phyloP scores from a whole-genome alignment of 2,113 vertebrate genomes.

The Condylura cristata region DNA sequence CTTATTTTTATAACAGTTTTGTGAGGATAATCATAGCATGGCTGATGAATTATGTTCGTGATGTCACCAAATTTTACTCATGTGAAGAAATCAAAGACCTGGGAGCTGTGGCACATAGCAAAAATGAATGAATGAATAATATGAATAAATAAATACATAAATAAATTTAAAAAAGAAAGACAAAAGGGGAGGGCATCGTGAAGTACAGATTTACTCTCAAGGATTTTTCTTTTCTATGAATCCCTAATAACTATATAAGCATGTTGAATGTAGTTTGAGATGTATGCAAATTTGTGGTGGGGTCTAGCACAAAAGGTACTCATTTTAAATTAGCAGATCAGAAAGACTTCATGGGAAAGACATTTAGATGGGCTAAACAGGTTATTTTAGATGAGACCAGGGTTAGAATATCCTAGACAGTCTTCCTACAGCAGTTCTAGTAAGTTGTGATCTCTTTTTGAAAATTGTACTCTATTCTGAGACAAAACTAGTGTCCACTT shows the following conservation, averaged over 20 bases:
- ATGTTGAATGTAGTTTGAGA: background rate
- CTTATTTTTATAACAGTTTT: too few species aligned
- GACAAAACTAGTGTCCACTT: background rate
- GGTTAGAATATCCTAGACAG: background rate
- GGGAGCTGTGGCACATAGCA: background rate
- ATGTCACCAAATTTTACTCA: background rate
- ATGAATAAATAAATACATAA: background rate
- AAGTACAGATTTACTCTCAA: background rate
- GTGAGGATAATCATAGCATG: background rate
- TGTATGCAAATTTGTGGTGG: background rate
- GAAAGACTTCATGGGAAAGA: background rate
- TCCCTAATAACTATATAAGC: background rate
- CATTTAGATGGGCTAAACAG: background rate
- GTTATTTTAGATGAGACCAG: background rate
- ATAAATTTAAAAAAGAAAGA: too few species aligned
- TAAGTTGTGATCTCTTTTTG: background rate
- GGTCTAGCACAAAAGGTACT: background rate
- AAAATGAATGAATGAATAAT: too few species aligned
- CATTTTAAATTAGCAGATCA: background rate
- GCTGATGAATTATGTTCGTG: background rate
- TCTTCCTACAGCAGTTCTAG: background rate
- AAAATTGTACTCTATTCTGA: background rate
- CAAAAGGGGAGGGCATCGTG: background rate
- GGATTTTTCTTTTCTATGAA: background rate
- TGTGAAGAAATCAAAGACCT: background rate